These are phyloP conservation scores for Andrena minutula DNA, from an alignment of 2,888 invertebrate genomes.

Conservation along the genomic window DNA sequence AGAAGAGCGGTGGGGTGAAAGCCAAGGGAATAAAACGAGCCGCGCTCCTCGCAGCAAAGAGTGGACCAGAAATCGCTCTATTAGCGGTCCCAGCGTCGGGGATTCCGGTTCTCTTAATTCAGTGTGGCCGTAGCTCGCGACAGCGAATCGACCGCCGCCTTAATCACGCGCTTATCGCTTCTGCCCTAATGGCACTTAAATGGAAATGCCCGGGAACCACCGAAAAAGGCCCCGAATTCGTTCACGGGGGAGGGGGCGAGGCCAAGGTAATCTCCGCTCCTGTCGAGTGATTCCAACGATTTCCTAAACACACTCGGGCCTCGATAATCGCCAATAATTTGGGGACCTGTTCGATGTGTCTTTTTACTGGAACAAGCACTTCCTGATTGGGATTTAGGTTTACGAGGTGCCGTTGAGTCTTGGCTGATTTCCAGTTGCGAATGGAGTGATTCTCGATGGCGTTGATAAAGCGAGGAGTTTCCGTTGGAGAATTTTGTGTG, in stretches of 20 bases:
- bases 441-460: neutral
- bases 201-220: conserved; percentile 44
- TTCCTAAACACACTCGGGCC: conserved; percentile 28
- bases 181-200: conserved; percentile 63
- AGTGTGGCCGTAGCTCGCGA: conserved; percentile 45
- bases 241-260: neutral
- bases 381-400: neutral
- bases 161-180: conserved; percentile 66
- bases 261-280: conserved; percentile 14
- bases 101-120: conserved; percentile 64
- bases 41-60: neutral
- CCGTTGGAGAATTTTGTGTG: neutral
- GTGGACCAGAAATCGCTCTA: conserved; percentile 68
- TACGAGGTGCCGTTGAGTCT: neutral
- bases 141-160: conserved; percentile 52
- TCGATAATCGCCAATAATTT: conserved; percentile 24
- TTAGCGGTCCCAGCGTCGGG: conserved; percentile 52
- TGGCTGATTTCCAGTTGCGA: neutral
- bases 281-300: conserved; percentile 23
- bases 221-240: conserved; percentile 17
- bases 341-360: neutral
- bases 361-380: neutral
- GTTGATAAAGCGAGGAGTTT: neutral
- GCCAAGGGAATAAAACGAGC: conserved; percentile 13
- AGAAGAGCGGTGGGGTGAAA: neutral